These are phyloP conservation scores for Trichosurus vulpecula DNA, from an alignment of 2,797 vertebrate species.

Conservation along the genomic window DNA sequence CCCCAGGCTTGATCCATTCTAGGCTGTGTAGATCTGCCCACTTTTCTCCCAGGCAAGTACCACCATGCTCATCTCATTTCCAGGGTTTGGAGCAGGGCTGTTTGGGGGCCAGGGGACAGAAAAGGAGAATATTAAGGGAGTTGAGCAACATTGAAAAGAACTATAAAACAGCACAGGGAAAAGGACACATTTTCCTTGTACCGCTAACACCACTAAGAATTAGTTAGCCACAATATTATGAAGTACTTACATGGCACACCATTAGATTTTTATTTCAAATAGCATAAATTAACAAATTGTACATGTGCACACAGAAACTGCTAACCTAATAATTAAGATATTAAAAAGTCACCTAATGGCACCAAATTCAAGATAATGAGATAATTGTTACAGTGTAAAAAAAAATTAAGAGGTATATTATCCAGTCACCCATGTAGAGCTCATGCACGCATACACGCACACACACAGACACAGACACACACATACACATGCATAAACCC, in stretches of 20 bases:
- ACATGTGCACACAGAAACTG: constrained; percentile 66
- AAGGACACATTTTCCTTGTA: not conserved
- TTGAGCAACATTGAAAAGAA: not conserved
- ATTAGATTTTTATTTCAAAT: constrained; percentile 68
- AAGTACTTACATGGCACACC: constrained; percentile 61
- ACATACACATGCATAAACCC: not conserved
- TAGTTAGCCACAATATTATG: constrained; percentile 71
- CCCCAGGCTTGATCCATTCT: not conserved
- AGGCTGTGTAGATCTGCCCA: not conserved
- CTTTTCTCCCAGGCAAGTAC: not conserved
- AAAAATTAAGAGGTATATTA: constrained; percentile 74
- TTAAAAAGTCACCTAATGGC: constrained; percentile 64
- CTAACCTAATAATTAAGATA: constrained; percentile 67
- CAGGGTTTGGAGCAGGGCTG: constrained; percentile 5
- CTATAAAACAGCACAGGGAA: not conserved
- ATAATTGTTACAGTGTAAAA: constrained; percentile 49
- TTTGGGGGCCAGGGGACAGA: not conserved
- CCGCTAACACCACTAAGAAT: constrained; percentile 45
- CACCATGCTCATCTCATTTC: constrained; percentile 28
- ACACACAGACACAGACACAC: not conserved
- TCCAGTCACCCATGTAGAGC: constrained; percentile 63
- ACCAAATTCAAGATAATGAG: constrained; percentile 57
- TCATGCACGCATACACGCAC: not conserved
- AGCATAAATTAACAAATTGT: constrained; percentile 70
- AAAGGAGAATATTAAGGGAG: not conserved